A percentile compares a stretch with the other conserved stretches of the same genome.
These are phyloP conservation scores for Nettapus auritus DNA, from an alignment of 2,113 vertebrate genomes.

Conservation along the genomic window DNA sequence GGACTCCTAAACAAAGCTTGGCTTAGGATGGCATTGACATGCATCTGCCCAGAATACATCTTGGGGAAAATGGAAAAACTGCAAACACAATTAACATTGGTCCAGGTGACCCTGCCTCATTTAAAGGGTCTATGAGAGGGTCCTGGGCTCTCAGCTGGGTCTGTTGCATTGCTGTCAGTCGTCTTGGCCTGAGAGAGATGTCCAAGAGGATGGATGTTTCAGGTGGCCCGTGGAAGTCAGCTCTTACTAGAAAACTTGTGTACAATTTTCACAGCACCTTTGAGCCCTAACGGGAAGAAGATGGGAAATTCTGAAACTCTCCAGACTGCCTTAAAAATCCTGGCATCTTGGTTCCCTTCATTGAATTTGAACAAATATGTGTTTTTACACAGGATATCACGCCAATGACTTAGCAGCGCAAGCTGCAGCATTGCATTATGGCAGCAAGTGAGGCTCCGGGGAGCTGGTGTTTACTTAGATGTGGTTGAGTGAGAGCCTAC, in stretches of 20 bases:
- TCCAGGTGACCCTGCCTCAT: background rate
- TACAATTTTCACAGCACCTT: background rate
- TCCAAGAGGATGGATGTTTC: background rate
- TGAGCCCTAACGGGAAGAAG: background rate
- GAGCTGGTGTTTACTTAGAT: background rate
- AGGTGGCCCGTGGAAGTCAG: background rate
- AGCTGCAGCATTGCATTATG: rapidly evolving
- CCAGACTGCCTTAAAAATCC: background rate
- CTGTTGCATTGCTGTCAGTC: background rate
- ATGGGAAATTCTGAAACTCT: background rate
- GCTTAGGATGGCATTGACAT: background rate
- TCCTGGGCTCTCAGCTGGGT: background rate
- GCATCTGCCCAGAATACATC: background rate
- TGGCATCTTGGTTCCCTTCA: background rate
- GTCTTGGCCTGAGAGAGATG: background rate
- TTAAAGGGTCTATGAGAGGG: background rate
- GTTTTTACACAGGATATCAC: background rate
- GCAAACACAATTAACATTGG: background rate
- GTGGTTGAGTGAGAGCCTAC: background rate
- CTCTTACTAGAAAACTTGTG: background rate
- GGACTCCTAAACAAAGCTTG: background rate
- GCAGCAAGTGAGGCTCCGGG: background rate
- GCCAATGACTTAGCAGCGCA: background rate
- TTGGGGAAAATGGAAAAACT: background rate
- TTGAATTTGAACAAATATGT: background rate